Conservation (phyloP, 2,113 vertebrate genomes). For the Gallinago undulata region DNA sequence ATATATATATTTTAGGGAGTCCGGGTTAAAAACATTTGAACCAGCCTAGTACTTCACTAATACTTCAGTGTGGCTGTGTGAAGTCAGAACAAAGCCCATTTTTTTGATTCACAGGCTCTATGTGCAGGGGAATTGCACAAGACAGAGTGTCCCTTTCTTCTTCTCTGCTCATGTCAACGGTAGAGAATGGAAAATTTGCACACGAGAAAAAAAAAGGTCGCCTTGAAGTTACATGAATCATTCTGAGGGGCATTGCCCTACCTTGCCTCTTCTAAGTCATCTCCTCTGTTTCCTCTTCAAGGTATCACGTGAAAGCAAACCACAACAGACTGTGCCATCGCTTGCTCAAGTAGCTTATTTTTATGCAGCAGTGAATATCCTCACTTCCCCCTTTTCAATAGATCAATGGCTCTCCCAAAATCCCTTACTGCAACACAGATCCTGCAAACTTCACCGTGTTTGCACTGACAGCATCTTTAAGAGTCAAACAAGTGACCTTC, state of each 20-base stretch:
- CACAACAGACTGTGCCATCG: slow-evolving; percentile 53
- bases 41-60: neutral
- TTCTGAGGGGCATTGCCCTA: slow-evolving; percentile 28
- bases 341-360: slow-evolving; percentile 73
- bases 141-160: neutral
- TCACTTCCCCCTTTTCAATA: slow-evolving; percentile 61
- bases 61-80: neutral
- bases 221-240: slow-evolving; percentile 22
- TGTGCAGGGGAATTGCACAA: neutral
- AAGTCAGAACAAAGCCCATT: neutral
- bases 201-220: neutral
- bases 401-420: slow-evolving; percentile 38
- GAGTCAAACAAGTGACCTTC: neutral
- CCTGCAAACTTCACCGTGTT: neutral
- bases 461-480: neutral
- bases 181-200: neutral
- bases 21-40: neutral
- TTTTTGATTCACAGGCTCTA: neutral
- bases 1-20: neutral
- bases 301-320: slow-evolving; percentile 64
- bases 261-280: slow-evolving; percentile 59
- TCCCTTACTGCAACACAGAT: neutral
- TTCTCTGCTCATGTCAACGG: neutral
- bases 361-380: slow-evolving; percentile 50
- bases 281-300: slow-evolving; percentile 60